A percentile compares a stretch with the other conserved stretches of the same genome.
These are phyloP conservation scores for Melanostoma mellinum DNA, from an alignment of 2,888 invertebrate species.

Conservation along the genomic window DNA sequence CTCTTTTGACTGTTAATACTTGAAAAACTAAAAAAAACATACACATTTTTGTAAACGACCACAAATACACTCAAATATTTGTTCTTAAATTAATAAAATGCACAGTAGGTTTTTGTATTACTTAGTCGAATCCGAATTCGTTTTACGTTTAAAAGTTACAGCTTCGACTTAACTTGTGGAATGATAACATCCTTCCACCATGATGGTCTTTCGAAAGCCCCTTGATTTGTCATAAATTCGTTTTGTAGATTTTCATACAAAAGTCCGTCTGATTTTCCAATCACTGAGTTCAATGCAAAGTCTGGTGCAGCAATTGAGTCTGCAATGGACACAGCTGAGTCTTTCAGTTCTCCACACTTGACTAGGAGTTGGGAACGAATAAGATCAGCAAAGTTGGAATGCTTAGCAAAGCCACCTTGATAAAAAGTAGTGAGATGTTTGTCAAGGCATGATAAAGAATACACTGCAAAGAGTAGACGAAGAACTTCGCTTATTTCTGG, in stretches of 20 bases:
- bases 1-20: no score
- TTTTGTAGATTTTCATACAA: conserved; percentile 87
- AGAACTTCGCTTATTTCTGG: conserved; percentile 81
- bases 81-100: no score
- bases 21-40: no score
- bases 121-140: no score
- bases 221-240: conserved; percentile 87
- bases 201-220: conserved; percentile 87
- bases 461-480: conserved; percentile 83
- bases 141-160: conserved; percentile 71
- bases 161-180: conserved; percentile 78
- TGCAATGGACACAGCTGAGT: conserved; percentile 89
- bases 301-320: conserved; percentile 95
- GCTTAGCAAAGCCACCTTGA: conserved; percentile 83
- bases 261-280: conserved; percentile 91
- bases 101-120: background rate
- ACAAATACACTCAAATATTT: no score
- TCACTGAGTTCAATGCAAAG: conserved; percentile 92
- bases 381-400: conserved; percentile 84
- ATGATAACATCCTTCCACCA: conserved; percentile 88
- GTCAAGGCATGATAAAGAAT: conserved; percentile 85
- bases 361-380: conserved; percentile 87
- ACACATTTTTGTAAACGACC: no score
- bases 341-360: conserved; percentile 87
- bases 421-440: conserved; percentile 89